These are phyloP conservation scores for Threskiornis aethiopicus DNA, from an alignment of 2,797 vertebrate species.

Conservation along the genomic window DNA sequence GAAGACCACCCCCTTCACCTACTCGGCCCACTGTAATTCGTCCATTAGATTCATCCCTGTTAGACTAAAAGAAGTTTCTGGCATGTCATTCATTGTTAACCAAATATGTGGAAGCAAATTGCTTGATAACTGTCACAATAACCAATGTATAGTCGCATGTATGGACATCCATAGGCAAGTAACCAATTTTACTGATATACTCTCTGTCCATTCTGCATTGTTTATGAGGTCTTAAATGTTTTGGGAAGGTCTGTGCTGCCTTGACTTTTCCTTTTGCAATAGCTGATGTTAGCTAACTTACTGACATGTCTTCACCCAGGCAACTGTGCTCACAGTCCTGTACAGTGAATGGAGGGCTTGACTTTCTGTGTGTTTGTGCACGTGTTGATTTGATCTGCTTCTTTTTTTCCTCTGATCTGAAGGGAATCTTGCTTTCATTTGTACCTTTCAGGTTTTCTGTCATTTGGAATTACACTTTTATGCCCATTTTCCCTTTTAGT, in stretches of 20 bases:
- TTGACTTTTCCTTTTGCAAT: conserved; percentile 38
- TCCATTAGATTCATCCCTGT: conserved; percentile 77
- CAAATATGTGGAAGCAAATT: conserved; percentile 58
- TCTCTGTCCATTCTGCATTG: conserved; percentile 53
- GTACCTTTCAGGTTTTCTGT: neutral
- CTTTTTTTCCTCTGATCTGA: neutral
- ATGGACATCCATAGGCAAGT: conserved; percentile 77
- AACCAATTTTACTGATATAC: conserved; percentile 66
- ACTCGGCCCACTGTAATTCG: conserved; percentile 80
- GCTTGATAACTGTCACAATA: conserved; percentile 68
- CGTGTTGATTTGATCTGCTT: neutral
- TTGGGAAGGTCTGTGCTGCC: conserved; percentile 47
- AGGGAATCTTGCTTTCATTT: neutral
- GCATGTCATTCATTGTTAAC: conserved; percentile 73
- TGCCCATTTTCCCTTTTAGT: neutral
- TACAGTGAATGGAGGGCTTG: neutral
- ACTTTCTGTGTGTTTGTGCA: neutral
- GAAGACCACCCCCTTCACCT: conserved; percentile 81
- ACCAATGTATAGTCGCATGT: conserved; percentile 73
- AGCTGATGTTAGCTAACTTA: conserved; percentile 43
- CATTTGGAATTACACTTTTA: neutral
- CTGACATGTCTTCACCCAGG: conserved; percentile 41
- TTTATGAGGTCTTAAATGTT: conserved; percentile 53
- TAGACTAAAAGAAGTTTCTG: conserved; percentile 77
- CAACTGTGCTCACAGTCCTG: conserved; percentile 23